Conservation (phyloP, 2,797 vertebrate species). For the Gallinago solitaria region DNA sequence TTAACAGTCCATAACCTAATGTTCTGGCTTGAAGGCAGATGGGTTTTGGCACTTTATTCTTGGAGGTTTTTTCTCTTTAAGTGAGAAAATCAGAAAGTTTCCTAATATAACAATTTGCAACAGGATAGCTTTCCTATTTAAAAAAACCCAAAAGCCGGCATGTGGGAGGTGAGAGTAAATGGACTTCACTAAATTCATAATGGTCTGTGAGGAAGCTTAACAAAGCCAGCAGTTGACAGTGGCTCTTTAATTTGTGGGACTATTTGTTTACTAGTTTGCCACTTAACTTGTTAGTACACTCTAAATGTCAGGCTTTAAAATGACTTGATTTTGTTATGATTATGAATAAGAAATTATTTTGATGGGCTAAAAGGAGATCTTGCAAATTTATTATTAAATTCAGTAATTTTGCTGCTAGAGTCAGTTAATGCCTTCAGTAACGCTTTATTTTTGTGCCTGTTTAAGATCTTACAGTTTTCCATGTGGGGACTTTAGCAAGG, state of each 20-base stretch:
- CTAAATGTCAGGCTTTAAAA: not conserved
- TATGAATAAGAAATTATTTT: not conserved
- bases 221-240: not conserved
- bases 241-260: not conserved
- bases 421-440: not conserved
- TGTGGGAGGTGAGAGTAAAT: not conserved
- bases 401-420: not conserved
- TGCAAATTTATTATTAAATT: not conserved
- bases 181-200: not conserved
- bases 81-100: not conserved
- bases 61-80: not conserved
- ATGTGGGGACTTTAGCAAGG: not conserved
- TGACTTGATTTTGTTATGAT: conserved; percentile 10
- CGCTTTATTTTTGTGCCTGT: not conserved
- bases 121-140: not conserved
- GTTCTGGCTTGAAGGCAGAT: not conserved
- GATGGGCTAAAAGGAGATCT: not conserved
- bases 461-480: not conserved
- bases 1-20: not conserved
- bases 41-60: not conserved
- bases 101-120: not conserved
- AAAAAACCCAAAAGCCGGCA: accelerated
- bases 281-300: not conserved
- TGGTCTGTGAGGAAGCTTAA: not conserved
- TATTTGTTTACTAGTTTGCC: not conserved